Conservation (phyloP, 2,888 invertebrate species). For the Choreutis nemorana region DNA sequence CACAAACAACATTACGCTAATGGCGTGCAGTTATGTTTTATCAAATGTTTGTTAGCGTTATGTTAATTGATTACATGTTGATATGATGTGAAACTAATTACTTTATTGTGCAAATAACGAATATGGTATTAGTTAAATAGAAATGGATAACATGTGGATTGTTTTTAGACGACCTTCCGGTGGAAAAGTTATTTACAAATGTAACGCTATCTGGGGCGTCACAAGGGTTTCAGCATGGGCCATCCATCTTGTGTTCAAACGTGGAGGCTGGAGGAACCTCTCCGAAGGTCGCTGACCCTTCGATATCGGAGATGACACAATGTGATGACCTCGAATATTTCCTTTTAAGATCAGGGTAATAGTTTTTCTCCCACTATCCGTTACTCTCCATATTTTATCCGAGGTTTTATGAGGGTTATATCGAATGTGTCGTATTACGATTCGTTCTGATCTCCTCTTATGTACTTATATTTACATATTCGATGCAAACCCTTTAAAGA, state of each 20-base stretch:
- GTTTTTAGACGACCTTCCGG: too few relatives aligned
- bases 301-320: conserved; percentile 55
- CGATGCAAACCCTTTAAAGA: conserved; percentile 44
- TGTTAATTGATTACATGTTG: conserved; percentile 20
- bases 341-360: conserved; percentile 36
- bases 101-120: too few relatives aligned
- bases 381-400: conserved; percentile 50
- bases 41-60: conserved; percentile 20
- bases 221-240: conserved; percentile 16
- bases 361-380: conserved; percentile 38
- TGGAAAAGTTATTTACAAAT: conserved; percentile 44
- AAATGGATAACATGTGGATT: too few relatives aligned
- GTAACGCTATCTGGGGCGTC: conserved; percentile 24
- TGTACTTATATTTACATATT: conserved; percentile 40
- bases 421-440: conserved; percentile 41
- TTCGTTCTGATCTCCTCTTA: conserved; percentile 25
- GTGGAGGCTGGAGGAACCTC: too few relatives aligned
- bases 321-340: conserved; percentile 54
- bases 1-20: conserved; percentile 23
- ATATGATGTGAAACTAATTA: too few relatives aligned
- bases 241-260: conserved; percentile 40
- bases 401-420: conserved; percentile 46
- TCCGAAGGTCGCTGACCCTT: conserved; percentile 43
- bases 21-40: conserved; percentile 13
- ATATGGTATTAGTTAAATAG: too few relatives aligned